Evolutionary conservation across 2,113 vertebrate genomes (phyloP), one percentile per base, ranked within the genome.

Genomic region (Xiphophorus couchianus): DNA sequence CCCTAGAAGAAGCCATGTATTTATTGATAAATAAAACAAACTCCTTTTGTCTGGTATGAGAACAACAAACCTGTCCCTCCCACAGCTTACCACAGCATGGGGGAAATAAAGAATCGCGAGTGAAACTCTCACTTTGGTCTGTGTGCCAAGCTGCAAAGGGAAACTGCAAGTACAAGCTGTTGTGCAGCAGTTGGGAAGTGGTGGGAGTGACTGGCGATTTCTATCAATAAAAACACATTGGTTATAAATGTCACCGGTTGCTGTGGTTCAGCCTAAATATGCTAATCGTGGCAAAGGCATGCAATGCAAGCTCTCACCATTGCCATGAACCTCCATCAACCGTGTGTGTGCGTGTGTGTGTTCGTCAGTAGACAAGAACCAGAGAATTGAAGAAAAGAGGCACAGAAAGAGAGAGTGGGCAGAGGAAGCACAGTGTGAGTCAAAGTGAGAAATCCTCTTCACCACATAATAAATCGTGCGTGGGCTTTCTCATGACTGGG

Each of bases 381-480:
- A 62, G 0, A 67, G 42, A 22, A 69, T 17, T 58, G 72, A 13
- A 73, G 66, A 72, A 25, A 37, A 19, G 3, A 66, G 62, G 42
- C n/a, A 54, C 37, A 81, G 67, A 83, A 39, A 86, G 73, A 42
- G 79, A 44, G 93, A 91, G 92, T 91, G 91, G 91, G 92, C 90
- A 91, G 89, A 85, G 84, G 86, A 93, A 89, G 84, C 80, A 74
- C 78, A 80, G 85, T 87, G 87, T 94, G 94, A 94, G 86, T 94
- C 93, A 93, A 93, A 92, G 86, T 87, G 92, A 93, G 90, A 93
- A 91, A 89, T 88, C 86, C 90, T 92, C 85, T 92, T 87, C 88
- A 91, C 89, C 90, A 88, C 82, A 92, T 73, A 82, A 67, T 79
- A 82, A 83, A 81, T 85, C 86, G 77, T 89, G 89, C 76, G 89